phyloP scores from a whole-genome alignment of 2,113 vertebrate genomes.

The Carettochelys insculpta region DNA sequence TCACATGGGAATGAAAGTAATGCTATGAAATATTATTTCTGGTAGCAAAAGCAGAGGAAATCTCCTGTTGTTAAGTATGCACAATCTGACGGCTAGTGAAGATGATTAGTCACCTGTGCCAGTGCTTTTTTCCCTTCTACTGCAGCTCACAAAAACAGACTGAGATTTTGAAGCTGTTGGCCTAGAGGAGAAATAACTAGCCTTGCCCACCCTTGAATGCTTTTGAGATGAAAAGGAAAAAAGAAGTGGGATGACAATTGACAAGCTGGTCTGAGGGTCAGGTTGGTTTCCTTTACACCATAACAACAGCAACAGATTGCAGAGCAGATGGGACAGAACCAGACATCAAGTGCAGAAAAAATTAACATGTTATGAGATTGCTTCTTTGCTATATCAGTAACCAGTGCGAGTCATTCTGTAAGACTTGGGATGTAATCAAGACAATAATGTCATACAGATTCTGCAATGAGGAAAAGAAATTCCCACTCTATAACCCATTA shows the following conservation, averaged over 20 bases:
- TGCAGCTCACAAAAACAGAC: not conserved
- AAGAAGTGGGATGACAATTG: slow-evolving; percentile 25
- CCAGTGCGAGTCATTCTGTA: slow-evolving; percentile 45
- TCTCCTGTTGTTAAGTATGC: not conserved
- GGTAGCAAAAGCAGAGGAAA: not conserved
- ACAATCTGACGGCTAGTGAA: not conserved
- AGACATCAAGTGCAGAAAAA: slow-evolving; percentile 54
- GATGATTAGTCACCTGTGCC: not conserved
- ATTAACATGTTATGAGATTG: slow-evolving; percentile 38
- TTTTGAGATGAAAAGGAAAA: slow-evolving; percentile 4
- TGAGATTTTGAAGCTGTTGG: not conserved
- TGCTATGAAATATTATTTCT: not conserved
- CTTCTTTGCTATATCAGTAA: slow-evolving; percentile 7
- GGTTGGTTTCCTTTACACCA: slow-evolving; percentile 31
- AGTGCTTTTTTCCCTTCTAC: not conserved
- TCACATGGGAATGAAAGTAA: not conserved
- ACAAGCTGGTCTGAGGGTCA: slow-evolving; percentile 23
- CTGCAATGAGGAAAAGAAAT: not conserved
- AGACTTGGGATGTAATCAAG: not conserved
- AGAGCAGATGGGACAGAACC: slow-evolving; percentile 63
- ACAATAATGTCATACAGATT: slow-evolving; percentile 9
- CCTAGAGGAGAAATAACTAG: slow-evolving; percentile 33
- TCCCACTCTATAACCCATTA: slow-evolving; percentile 10
- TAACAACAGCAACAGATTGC: slow-evolving; percentile 58
- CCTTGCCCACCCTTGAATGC: not conserved